A percentile compares a stretch with the other conserved stretches of the same genome.
phyloP scores from a whole-genome alignment of 1,140 invertebrate genomes.

The Neodiprion virginianus region DNA sequence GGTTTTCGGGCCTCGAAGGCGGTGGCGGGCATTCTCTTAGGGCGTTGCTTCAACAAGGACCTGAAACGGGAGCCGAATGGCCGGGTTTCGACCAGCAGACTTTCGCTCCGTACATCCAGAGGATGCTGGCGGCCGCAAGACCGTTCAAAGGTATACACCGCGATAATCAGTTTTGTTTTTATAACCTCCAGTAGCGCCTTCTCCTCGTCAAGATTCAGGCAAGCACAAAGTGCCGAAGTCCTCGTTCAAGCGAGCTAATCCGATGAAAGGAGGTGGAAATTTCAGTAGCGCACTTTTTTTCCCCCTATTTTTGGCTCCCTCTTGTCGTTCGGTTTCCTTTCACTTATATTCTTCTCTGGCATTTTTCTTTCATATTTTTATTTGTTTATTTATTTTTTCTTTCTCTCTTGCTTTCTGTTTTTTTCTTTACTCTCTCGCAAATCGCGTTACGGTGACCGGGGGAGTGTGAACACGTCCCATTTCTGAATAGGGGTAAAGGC shows the following conservation, averaged over 20 bases:
- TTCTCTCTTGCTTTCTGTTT: background rate
- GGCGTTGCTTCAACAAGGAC: constrained; percentile 63
- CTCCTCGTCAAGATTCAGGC: background rate
- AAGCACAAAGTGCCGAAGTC: constrained; percentile 20
- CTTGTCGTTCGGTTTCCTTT: background rate
- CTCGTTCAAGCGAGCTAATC: constrained; percentile 36
- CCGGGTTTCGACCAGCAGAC: constrained; percentile 64
- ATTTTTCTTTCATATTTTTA: background rate
- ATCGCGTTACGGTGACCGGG: no score
- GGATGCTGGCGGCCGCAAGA: constrained; percentile 57
- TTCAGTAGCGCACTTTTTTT: background rate
- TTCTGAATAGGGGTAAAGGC: background rate
- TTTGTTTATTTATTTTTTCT: background rate
- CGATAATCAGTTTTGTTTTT: constrained; percentile 5
- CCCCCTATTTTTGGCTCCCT: background rate
- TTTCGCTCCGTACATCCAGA: constrained; percentile 67
- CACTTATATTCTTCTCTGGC: no score
- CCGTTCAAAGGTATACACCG: constrained; percentile 52
- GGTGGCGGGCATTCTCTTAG: constrained; percentile 66
- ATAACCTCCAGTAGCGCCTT: no score
- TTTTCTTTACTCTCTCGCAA: background rate
- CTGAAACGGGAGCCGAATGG: constrained; percentile 60
- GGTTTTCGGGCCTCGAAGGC: constrained; percentile 64
- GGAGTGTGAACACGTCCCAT: background rate
- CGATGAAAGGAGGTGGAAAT: no score